A percentile compares a stretch with the other conserved stretches of the same genome.
Evolutionary conservation across 2,113 vertebrate genomes (phyloP).

Genomic region (Sialia sialis): DNA sequence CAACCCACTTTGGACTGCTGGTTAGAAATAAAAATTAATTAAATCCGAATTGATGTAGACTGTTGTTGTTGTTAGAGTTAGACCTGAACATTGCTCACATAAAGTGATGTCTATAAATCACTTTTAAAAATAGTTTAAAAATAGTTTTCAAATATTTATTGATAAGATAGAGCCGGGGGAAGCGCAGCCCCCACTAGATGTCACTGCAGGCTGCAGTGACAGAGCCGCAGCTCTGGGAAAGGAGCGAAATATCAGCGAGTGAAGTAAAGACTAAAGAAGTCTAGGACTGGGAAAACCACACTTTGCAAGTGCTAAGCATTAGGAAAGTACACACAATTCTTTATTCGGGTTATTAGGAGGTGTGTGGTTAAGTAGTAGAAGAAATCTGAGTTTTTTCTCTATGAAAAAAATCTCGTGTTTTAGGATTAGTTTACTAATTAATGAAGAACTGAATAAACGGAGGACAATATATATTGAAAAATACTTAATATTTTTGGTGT

Average conservation of each 20-base stretch:
- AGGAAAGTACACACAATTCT: not conserved
- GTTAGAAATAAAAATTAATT: not conserved
- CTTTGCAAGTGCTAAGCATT: not conserved
- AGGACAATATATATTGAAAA: not conserved
- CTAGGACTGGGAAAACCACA: not conserved
- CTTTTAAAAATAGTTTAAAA: not conserved
- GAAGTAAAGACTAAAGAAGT: too few relatives aligned
- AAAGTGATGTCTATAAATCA: not conserved
- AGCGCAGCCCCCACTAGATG: slow-evolving; percentile 61
- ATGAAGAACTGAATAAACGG: not conserved
- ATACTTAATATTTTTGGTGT: not conserved
- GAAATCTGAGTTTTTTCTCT: not conserved
- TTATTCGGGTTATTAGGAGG: not conserved
- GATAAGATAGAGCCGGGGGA: accelerated
- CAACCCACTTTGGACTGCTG: not conserved
- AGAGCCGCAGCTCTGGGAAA: not conserved
- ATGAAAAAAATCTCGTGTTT: not conserved
- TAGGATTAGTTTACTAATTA: not conserved
- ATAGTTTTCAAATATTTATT: not conserved
- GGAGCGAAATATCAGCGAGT: not conserved
- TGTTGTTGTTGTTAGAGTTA: not conserved
- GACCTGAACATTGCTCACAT: not conserved
- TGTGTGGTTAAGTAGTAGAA: not conserved
- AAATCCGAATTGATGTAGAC: not conserved
- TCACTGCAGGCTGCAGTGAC: slow-evolving; percentile 56